phyloP scores from a whole-genome alignment of 2,888 invertebrate genomes.

The Heterodera filipjevi region DNA sequence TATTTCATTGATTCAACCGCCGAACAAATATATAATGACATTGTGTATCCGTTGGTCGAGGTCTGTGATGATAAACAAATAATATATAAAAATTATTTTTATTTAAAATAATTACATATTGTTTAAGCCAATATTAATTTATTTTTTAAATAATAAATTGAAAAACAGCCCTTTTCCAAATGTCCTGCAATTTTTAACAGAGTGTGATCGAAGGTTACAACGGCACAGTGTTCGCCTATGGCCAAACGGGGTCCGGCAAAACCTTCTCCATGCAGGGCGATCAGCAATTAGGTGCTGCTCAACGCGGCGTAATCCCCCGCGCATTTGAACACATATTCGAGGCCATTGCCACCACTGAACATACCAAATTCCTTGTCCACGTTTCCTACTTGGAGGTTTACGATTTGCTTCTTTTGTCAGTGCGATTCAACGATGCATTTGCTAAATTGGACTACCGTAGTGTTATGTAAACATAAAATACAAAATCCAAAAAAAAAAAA shows the following conservation, averaged over 20 bases:
- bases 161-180: too few relatives aligned
- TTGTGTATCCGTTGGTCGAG: conserved; percentile 81
- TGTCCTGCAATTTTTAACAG: too few relatives aligned
- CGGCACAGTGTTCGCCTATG: conserved; percentile 89
- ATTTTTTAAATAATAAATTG: conserved; percentile 1
- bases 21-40: conserved; percentile 84
- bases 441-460: too few relatives aligned
- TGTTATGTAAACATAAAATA: neutral
- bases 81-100: neutral
- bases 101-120: too few relatives aligned
- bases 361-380: conserved; percentile 76
- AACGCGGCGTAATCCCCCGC: conserved; percentile 63
- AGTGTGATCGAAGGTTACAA: conserved; percentile 89
- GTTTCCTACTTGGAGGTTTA: conserved; percentile 77
- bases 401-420: too few relatives aligned
- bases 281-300: conserved; percentile 66
- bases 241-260: conserved; percentile 84
- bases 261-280: conserved; percentile 86
- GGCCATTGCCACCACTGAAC: conserved; percentile 76
- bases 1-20: conserved; percentile 80
- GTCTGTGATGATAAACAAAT: conserved; percentile 67
- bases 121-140: too few relatives aligned
- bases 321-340: conserved; percentile 84
- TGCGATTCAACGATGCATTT: too few relatives aligned
- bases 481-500: too few relatives aligned